phyloP scores from a whole-genome alignment of 2,797 vertebrate genomes.

The Sylvilagus floridanus region DNA sequence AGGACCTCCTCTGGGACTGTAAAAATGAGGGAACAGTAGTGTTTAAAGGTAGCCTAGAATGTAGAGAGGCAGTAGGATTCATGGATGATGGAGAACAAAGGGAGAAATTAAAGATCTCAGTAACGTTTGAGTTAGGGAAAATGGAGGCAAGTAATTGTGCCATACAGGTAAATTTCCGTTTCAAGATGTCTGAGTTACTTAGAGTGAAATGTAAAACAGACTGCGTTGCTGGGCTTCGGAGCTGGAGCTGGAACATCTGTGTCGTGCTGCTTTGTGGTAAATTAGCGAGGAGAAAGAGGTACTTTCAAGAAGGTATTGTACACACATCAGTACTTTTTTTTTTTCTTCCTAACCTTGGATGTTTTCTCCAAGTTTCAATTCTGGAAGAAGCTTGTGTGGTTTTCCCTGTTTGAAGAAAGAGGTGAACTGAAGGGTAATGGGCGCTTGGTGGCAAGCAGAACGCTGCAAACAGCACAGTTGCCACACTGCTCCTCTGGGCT shows the following conservation, averaged over 20 bases:
- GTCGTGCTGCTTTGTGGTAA: slow-evolving; percentile 51
- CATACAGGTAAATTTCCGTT: slow-evolving; percentile 64
- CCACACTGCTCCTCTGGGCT: not conserved
- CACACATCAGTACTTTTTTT: slow-evolving; percentile 4
- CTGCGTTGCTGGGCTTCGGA: slow-evolving; percentile 55
- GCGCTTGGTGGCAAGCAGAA: slow-evolving; percentile 34
- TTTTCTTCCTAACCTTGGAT: slow-evolving; percentile 40
- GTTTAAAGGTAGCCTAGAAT: slow-evolving; percentile 34
- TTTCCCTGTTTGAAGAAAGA: slow-evolving; percentile 63
- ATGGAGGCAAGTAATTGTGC: slow-evolving; percentile 28
- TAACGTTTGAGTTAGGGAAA: slow-evolving; percentile 43
- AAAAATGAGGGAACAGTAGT: slow-evolving; percentile 7
- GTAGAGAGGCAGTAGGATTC: not conserved
- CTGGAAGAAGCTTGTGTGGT: slow-evolving; percentile 35
- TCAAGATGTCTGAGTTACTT: slow-evolving; percentile 56
- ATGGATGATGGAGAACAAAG: slow-evolving; percentile 42
- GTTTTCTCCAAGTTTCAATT: slow-evolving; percentile 67
- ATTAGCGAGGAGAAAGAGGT: slow-evolving; percentile 69
- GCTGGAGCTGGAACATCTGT: slow-evolving; percentile 67
- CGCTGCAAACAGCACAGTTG: not conserved
- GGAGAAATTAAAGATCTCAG: slow-evolving; percentile 61
- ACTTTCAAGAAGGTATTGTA: slow-evolving; percentile 54
- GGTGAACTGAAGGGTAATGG: slow-evolving; percentile 47
- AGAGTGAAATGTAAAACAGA: slow-evolving; percentile 66
- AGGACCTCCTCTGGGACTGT: not conserved